A percentile compares a stretch with the other conserved stretches of the same genome.
Conservation (phyloP, 2,888 invertebrate genomes). For the Lasioglossum pauxillum region DNA sequence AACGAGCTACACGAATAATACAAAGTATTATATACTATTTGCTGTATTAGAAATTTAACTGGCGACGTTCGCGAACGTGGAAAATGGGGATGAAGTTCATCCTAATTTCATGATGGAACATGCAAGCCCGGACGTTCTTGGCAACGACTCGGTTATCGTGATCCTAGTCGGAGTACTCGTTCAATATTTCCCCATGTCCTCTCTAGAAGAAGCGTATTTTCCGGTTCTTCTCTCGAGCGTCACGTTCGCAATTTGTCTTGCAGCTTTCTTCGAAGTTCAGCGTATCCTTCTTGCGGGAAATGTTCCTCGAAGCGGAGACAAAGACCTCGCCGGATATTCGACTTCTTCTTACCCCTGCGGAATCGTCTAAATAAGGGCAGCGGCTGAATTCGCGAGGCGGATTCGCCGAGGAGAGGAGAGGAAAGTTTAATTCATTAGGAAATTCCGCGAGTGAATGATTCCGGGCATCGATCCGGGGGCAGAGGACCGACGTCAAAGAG, state of each 20-base stretch:
- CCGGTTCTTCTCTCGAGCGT: slow-evolving; percentile 13
- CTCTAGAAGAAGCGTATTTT: slow-evolving; percentile 1
- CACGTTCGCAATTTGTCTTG: slow-evolving; percentile 36
- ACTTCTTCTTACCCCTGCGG: background rate
- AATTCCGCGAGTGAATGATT: slow-evolving; percentile 30
- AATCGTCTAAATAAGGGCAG: slow-evolving; percentile 3
- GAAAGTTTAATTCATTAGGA: slow-evolving; percentile 24
- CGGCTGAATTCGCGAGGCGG: background rate
- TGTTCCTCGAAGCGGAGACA: background rate
- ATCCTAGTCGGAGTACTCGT: background rate
- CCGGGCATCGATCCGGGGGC: background rate
- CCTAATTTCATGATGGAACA: slow-evolving; percentile 3
- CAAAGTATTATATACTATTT: no score
- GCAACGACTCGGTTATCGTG: background rate
- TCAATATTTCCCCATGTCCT: background rate
- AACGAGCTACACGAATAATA: background rate
- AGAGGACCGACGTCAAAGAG: slow-evolving; percentile 47
- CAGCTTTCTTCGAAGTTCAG: slow-evolving; percentile 12
- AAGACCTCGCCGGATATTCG: slow-evolving; percentile 9
- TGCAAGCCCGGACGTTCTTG: background rate
- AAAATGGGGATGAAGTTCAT: background rate
- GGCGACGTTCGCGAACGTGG: background rate
- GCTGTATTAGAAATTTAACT: background rate
- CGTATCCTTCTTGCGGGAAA: slow-evolving; percentile 2
- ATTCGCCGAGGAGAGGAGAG: background rate